phyloP scores from a whole-genome alignment of 2,113 vertebrate species.

The Otus sunia region DNA sequence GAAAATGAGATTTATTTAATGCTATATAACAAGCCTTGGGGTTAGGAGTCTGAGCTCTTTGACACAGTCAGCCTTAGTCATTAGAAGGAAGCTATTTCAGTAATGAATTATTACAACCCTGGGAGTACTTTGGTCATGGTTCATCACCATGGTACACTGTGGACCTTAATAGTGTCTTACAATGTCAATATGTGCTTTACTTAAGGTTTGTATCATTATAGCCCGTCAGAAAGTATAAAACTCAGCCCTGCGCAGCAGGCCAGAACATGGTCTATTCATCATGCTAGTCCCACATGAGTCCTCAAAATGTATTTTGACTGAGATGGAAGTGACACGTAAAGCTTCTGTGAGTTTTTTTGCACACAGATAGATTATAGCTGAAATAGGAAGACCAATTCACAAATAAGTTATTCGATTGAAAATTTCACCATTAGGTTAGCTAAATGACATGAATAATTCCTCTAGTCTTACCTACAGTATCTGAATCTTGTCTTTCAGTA shows the following conservation, averaged over 20 bases:
- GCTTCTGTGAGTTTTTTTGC: background rate
- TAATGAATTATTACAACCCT: slow-evolving; percentile 27
- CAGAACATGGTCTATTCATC: slow-evolving; percentile 29
- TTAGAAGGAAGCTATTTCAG: slow-evolving; percentile 31
- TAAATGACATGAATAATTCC: background rate
- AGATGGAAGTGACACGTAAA: background rate
- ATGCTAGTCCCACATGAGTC: slow-evolving; percentile 7
- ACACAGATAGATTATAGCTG: background rate
- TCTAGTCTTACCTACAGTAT: background rate
- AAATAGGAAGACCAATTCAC: background rate
- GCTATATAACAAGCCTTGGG: slow-evolving; percentile 3
- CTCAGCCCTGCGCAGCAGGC: background rate
- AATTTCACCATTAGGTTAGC: background rate
- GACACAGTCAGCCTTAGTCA: slow-evolving; percentile 29
- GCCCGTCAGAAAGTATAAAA: slow-evolving; percentile 15
- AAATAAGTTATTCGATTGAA: background rate
- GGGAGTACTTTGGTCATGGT: slow-evolving; percentile 48
- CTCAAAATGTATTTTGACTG: slow-evolving; percentile 6
- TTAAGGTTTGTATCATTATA: background rate
- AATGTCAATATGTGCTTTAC: slow-evolving; percentile 57
- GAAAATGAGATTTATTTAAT: slow-evolving; percentile 37
- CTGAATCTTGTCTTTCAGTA: background rate
- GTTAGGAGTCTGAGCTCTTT: slow-evolving; percentile 31
- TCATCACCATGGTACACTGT: slow-evolving; percentile 9
- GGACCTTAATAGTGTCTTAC: slow-evolving; percentile 45